Evolutionary conservation across 2,888 invertebrate genomes (phyloP).

Genomic region (Drosophila colorata): DNA sequence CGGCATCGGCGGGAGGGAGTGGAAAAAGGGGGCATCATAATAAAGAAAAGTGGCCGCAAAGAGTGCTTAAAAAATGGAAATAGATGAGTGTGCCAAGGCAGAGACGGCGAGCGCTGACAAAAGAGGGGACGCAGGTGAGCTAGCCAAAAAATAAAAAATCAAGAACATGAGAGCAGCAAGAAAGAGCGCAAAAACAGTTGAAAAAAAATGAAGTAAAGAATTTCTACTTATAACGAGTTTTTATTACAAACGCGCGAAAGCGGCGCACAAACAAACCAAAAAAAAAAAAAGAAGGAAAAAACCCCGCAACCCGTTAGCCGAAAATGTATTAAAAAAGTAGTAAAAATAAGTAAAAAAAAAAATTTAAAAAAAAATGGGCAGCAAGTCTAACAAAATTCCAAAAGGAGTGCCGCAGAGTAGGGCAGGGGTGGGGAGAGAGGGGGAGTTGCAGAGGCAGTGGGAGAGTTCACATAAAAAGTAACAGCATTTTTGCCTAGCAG

Average conservation of each 20-base stretch:
- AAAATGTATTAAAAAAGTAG: conserved; percentile 77
- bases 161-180: conserved; percentile 21
- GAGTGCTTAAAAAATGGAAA: conserved; percentile 80
- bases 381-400: conserved; percentile 62
- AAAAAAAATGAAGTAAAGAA: conserved; percentile 61
- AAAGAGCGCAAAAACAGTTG: conserved; percentile 22
- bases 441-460: conserved; percentile 17
- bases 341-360: conserved; percentile 69
- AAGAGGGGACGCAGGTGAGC: conserved; percentile 45
- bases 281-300: conserved; percentile 40
- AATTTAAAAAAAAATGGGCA: conserved; percentile 42
- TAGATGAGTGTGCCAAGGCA: conserved; percentile 66
- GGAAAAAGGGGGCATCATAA: conserved; percentile 57
- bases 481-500: conserved; percentile 80
- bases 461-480: conserved; percentile 81
- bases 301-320: conserved; percentile 43
- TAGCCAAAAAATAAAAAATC: conserved; percentile 33
- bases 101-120: not conserved
- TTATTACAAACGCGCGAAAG: conserved; percentile 81
- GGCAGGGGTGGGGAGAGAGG: not conserved
- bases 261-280: conserved; percentile 60
- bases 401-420: conserved; percentile 51
- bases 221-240: conserved; percentile 83
- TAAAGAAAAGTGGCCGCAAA: conserved; percentile 81
- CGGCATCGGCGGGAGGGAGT: too few relatives aligned